Evolutionary conservation across 2,888 invertebrate species (phyloP).

Genomic region (Sialis fuliginosa): DNA sequence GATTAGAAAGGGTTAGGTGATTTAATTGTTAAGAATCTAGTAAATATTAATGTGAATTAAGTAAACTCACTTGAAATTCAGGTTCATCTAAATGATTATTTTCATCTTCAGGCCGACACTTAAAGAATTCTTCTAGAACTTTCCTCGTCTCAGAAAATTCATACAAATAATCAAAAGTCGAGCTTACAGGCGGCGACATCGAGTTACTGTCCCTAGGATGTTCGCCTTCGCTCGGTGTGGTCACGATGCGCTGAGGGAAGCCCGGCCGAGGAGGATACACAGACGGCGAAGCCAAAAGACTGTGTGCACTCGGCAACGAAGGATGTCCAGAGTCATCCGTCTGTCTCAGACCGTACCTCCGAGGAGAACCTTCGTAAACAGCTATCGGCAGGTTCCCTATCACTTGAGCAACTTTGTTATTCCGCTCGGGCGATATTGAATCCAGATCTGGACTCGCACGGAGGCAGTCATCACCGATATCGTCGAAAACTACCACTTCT

Average conservation of each 20-base stretch:
- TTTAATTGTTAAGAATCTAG: neutral
- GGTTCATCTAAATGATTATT: slow-evolving; percentile 30
- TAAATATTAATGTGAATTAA: neutral
- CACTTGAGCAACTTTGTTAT: slow-evolving; percentile 38
- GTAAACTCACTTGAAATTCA: slow-evolving; percentile 27
- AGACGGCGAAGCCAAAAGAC: slow-evolving; percentile 42
- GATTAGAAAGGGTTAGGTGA: neutral
- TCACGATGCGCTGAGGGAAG: slow-evolving; percentile 56
- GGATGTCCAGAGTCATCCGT: slow-evolving; percentile 25
- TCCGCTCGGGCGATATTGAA: slow-evolving; percentile 56
- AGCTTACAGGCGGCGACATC: slow-evolving; percentile 19
- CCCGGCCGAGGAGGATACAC: slow-evolving; percentile 68
- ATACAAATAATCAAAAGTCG: slow-evolving; percentile 75
- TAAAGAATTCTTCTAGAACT: slow-evolving; percentile 83
- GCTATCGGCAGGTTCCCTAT: slow-evolving; percentile 81
- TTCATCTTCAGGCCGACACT: slow-evolving; percentile 53
- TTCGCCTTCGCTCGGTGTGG: slow-evolving; percentile 22
- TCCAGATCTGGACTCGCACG: slow-evolving; percentile 41
- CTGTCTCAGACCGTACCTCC: slow-evolving; percentile 58
- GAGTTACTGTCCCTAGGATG: slow-evolving; percentile 1
- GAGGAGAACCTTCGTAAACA: slow-evolving; percentile 80
- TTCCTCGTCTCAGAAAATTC: slow-evolving; percentile 87
- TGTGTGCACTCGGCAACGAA: slow-evolving; percentile 35
- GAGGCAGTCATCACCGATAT: slow-evolving; percentile 37
- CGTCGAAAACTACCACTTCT: slow-evolving; percentile 74